Percentiles rank a stretch among this genome's conserved stretches.
phyloP scores from a whole-genome alignment of 2,797 vertebrate genomes.

The Urosaurus nigricauda region DNA sequence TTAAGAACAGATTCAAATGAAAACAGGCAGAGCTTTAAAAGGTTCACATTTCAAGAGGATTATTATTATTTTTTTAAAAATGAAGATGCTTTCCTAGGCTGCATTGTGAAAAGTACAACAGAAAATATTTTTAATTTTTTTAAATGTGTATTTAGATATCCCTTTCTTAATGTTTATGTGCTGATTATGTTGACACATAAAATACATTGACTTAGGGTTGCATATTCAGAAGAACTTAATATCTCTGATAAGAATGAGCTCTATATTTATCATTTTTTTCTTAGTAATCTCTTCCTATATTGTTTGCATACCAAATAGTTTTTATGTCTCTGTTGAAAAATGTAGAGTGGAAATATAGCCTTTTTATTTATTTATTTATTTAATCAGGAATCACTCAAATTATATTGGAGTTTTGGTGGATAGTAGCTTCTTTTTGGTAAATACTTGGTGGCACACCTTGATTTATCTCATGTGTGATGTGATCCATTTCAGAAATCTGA shows the following conservation, averaged over 20 bases:
- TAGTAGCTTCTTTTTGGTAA: not conserved
- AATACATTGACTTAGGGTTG: constrained; percentile 20
- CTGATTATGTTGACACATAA: not conserved
- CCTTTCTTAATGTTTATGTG: constrained; percentile 27
- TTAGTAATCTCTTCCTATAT: not conserved
- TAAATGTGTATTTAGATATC: constrained; percentile 41
- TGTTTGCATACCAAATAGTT: not conserved
- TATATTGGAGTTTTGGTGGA: not conserved
- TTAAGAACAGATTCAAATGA: constrained; percentile 65
- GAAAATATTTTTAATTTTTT: constrained; percentile 41
- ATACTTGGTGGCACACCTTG: not conserved
- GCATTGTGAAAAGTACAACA: not conserved
- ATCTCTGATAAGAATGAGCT: constrained; percentile 54
- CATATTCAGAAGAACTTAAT: constrained; percentile 60
- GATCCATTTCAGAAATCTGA: not conserved
- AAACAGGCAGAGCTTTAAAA: constrained; percentile 63
- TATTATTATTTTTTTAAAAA: constrained; percentile 63
- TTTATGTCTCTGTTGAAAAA: too few species aligned
- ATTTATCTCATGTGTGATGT: not conserved
- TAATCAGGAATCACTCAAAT: too few species aligned
- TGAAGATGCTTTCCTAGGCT: not conserved
- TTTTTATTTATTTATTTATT: too few species aligned
- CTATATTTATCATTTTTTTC: constrained; percentile 56
- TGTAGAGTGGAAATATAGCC: not conserved
- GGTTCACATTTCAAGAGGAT: constrained; percentile 43